phyloP scores from a whole-genome alignment of 1,140 invertebrate genomes.

The Euschistus heros region DNA sequence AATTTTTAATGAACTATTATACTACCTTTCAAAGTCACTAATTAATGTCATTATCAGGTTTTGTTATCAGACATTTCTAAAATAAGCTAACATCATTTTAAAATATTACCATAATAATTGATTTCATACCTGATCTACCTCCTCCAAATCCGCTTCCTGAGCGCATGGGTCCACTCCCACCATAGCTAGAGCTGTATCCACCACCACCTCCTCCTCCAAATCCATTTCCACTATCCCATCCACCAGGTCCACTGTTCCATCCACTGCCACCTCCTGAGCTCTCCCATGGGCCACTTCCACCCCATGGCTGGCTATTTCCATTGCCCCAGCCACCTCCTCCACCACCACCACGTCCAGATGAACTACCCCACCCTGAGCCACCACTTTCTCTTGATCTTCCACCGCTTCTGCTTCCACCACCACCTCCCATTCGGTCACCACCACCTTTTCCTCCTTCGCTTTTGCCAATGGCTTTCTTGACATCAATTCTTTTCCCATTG shows the following conservation, averaged over 20 bases:
- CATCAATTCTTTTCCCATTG: conserved; percentile 31
- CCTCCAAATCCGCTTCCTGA: conserved; percentile 17
- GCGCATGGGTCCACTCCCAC: conserved; percentile 12
- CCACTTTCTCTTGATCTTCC: conserved; percentile 27
- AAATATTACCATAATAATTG: neutral
- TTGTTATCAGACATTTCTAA: no score
- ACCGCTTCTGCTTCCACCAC: conserved; percentile 17
- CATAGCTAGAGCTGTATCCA: conserved; percentile 18
- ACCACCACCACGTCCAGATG: conserved; percentile 26
- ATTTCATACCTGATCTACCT: conserved; percentile 8
- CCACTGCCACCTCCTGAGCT: conserved; percentile 26
- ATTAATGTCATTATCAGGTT: no score
- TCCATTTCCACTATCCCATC: conserved; percentile 25
- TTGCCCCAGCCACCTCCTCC: conserved; percentile 22
- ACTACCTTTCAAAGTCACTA: no score
- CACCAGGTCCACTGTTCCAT: conserved; percentile 24
- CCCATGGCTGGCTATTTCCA: conserved; percentile 21
- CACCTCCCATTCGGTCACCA: conserved; percentile 23
- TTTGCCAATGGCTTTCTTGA: conserved; percentile 33
- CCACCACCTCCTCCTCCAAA: conserved; percentile 23
- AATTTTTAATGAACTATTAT: no score
- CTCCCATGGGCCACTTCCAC: conserved; percentile 27
- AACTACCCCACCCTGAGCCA: conserved; percentile 29
- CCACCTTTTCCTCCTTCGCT: conserved; percentile 25
- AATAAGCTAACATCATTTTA: neutral